Conservation (phyloP, 2,797 vertebrate genomes). For the Lutjanus campechanus region DNA sequence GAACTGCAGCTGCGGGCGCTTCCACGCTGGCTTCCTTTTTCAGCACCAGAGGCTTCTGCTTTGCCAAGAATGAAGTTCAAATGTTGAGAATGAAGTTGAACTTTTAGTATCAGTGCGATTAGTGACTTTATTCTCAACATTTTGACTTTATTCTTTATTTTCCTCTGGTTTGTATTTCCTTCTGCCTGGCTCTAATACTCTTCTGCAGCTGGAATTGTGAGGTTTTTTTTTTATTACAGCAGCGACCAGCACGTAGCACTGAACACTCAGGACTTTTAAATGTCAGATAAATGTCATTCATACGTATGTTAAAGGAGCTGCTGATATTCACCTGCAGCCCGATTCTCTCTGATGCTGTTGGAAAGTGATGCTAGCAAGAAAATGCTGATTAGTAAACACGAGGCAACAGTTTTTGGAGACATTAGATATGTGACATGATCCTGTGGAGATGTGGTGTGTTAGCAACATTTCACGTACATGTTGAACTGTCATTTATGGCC, state of each 20-base stretch:
- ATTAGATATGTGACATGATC: neutral
- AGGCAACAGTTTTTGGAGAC: conserved; percentile 35
- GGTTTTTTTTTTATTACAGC: conserved; percentile 20
- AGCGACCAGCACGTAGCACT: conserved; percentile 5
- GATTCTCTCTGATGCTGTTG: conserved; percentile 1
- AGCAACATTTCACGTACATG: neutral
- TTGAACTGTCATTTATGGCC: no score
- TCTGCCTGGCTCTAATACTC: no score
- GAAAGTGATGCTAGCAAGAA: conserved; percentile 43
- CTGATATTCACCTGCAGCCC: conserved; percentile 42
- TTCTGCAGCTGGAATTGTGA: neutral
- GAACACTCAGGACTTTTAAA: conserved; percentile 24
- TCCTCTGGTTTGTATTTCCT: no score
- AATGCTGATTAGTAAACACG: conserved; percentile 43
- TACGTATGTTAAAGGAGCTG: conserved; percentile 51
- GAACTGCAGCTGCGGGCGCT: no score
- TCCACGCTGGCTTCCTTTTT: no score
- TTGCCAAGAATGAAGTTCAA: no score
- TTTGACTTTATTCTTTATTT: no score
- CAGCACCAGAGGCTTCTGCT: no score
- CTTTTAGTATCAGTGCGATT: no score
- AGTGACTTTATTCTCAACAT: no score
- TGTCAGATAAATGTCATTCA: conserved; percentile 36
- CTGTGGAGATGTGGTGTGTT: neutral
- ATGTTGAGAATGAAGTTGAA: no score